These are phyloP conservation scores for Zosterops borbonicus DNA, from an alignment of 2,113 vertebrate genomes.

Conservation along the genomic window DNA sequence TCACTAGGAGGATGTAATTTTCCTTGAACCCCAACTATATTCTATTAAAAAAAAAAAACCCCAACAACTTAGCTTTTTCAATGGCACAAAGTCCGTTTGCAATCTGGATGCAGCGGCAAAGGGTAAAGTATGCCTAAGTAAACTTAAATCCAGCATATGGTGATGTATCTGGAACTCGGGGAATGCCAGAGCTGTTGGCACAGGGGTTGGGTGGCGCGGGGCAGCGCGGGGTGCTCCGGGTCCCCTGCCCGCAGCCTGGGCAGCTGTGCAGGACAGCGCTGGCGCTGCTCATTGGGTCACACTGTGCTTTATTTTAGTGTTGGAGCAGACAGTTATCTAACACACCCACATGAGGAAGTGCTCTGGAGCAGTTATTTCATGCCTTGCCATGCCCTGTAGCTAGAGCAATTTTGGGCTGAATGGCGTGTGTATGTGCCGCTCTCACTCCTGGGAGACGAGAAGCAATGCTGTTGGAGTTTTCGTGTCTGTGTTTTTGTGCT, in stretches of 20 bases:
- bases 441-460: constrained; percentile 55
- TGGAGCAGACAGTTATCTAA: constrained; percentile 79
- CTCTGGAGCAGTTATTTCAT: constrained; percentile 79
- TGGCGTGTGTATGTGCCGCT: constrained; percentile 57
- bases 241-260: background rate
- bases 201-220: background rate
- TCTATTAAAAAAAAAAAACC: background rate
- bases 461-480: background rate
- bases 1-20: background rate
- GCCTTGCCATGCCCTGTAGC: constrained; percentile 78
- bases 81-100: constrained; percentile 10
- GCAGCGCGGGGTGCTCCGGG: background rate
- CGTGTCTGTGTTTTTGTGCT: background rate
- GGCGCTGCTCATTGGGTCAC: constrained; percentile 13
- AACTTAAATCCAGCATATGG: constrained; percentile 52
- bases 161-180: constrained; percentile 51
- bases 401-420: constrained; percentile 73
- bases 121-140: constrained; percentile 60
- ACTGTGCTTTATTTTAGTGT: constrained; percentile 70
- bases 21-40: constrained; percentile 18
- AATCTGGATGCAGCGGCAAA: constrained; percentile 40
- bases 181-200: constrained; percentile 10
- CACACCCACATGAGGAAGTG: constrained; percentile 79
- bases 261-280: constrained; percentile 44
- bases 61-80: background rate